Percentiles rank a stretch among this genome's conserved stretches.
phyloP scores from a whole-genome alignment of 2,797 vertebrate genomes.

The Anguilla marmorata region DNA sequence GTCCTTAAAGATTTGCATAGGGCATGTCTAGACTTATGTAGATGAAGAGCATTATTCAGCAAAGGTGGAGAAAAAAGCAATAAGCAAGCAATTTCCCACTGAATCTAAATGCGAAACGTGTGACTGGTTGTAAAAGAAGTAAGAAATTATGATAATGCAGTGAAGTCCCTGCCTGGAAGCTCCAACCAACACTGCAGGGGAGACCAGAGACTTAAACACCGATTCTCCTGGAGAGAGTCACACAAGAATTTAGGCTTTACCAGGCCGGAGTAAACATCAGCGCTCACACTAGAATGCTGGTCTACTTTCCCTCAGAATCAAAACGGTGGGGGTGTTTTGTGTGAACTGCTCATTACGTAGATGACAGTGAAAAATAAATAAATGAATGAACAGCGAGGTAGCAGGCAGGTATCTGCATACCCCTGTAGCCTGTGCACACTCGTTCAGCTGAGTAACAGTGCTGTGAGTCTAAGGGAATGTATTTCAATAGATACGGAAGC shows the following conservation, averaged over 20 bases:
- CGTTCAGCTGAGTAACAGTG: no score
- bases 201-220: background rate
- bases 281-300: background rate
- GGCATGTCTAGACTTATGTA: background rate
- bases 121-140: background rate
- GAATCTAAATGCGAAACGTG: background rate
- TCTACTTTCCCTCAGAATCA: background rate
- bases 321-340: background rate
- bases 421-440: no score
- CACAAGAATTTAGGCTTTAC: background rate
- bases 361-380: no score
- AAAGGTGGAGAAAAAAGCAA: background rate
- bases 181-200: background rate
- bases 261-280: background rate
- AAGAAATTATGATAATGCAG: background rate
- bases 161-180: background rate
- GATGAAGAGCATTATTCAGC: background rate
- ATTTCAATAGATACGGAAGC: background rate
- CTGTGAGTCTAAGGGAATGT: no score
- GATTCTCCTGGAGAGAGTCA: background rate
- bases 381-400: no score
- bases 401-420: no score
- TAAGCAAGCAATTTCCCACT: background rate
- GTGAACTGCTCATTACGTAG: background rate
- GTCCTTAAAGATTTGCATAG: background rate